These are phyloP conservation scores for Protobothrops mucrosquamatus DNA, from an alignment of 2,113 vertebrate species.

Conservation along the genomic window DNA sequence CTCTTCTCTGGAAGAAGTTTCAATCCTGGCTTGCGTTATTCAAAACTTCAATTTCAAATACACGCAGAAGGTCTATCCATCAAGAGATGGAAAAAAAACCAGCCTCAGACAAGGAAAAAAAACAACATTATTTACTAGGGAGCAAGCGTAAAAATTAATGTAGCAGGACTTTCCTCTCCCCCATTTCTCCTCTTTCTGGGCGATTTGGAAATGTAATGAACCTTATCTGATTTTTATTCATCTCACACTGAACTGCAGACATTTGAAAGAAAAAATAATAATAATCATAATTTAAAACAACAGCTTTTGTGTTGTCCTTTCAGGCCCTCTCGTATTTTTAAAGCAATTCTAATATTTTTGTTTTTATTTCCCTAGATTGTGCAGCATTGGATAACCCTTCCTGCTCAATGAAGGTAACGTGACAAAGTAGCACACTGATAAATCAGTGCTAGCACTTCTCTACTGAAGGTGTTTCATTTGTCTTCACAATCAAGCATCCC, in stretches of 20 bases:
- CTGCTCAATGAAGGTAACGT: not conserved
- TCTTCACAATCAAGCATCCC: not conserved
- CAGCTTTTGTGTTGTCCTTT: conserved; percentile 44
- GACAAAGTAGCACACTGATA: not conserved
- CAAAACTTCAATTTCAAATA: conserved; percentile 25
- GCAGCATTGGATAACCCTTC: conserved; percentile 31
- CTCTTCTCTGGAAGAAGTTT: not conserved
- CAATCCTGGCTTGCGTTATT: conserved; percentile 10
- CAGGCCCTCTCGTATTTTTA: conserved; percentile 40
- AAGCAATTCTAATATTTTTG: conserved; percentile 35
- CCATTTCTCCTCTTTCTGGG: conserved; percentile 68
- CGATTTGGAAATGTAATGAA: conserved; percentile 80
- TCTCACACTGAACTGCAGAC: conserved; percentile 67
- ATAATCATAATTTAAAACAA: conserved; percentile 52
- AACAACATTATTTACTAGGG: conserved; percentile 82
- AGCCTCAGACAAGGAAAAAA: conserved; percentile 71
- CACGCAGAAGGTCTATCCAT: conserved; percentile 44
- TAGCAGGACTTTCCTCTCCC: conserved; percentile 77
- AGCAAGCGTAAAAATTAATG: conserved; percentile 85
- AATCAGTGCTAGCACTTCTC: not conserved
- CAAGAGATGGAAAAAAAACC: conserved; percentile 63
- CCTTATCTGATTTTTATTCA: conserved; percentile 79
- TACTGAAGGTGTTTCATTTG: not conserved
- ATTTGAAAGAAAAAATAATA: conserved; percentile 47
- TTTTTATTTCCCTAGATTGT: conserved; percentile 6